A percentile compares a stretch with the other conserved stretches of the same genome.
Evolutionary conservation across 1,140 invertebrate genomes (phyloP).

Genomic region (Hyles vespertilio): DNA sequence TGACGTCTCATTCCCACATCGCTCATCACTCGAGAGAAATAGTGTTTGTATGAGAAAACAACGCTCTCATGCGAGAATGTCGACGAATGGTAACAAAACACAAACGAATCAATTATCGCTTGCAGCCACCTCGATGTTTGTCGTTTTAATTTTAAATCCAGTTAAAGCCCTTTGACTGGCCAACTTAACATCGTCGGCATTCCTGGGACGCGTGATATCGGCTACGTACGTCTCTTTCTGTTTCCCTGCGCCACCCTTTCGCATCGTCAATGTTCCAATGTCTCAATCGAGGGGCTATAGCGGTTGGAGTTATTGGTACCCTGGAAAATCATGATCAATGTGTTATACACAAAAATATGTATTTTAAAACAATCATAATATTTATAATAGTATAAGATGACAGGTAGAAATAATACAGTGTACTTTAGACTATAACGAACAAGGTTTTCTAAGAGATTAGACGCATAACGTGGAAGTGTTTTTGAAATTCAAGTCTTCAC

Average conservation of each 20-base stretch:
- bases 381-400: too few species aligned
- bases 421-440: too few species aligned
- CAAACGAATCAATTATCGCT: slow-evolving; percentile 44
- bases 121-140: slow-evolving; percentile 39
- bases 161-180: slow-evolving; percentile 48
- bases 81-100: slow-evolving; percentile 2
- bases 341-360: too few species aligned
- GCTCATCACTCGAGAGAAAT: too few species aligned
- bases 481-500: too few species aligned
- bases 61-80: background rate
- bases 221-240: slow-evolving; percentile 25
- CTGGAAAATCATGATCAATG: too few species aligned
- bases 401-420: too few species aligned
- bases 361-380: too few species aligned
- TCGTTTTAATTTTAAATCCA: slow-evolving; percentile 59
- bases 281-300: slow-evolving; percentile 11
- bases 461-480: too few species aligned
- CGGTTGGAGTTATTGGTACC: background rate
- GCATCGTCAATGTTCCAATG: slow-evolving; percentile 11
- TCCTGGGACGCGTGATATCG: slow-evolving; percentile 38
- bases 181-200: slow-evolving; percentile 49
- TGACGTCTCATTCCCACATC: too few species aligned
- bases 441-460: too few species aligned
- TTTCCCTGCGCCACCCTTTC: slow-evolving; percentile 22
- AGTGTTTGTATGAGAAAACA: too few species aligned